Base-by-base conservation (phyloP, 2,113 vertebrate genomes). In the Microcebus jonahi region DNA sequence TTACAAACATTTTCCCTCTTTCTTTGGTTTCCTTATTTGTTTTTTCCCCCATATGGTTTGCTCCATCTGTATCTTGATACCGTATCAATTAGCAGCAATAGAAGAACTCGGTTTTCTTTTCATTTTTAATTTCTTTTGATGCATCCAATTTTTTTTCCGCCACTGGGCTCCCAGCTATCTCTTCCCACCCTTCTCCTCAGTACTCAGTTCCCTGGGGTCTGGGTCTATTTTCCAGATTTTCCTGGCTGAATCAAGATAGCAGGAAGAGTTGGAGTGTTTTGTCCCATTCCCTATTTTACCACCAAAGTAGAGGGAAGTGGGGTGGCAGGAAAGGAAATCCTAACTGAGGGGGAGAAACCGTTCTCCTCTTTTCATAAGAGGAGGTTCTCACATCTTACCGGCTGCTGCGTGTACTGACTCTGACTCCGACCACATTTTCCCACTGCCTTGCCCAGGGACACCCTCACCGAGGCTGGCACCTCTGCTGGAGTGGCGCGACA, bases 81-180 rank as follows among this genome's bases (percentile, higher is more conserved):
- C 39, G 3, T 65, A 45, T 92, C 29, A 79, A 80, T 93, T 89
- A 80, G 50, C 75, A 93, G 59, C 45, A 82, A 95, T 55, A 39
- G 29, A 93, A 77, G 14, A 75, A 50, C 29, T 59, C 34, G 39
- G 84, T 90, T 55, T 83, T 67, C 27, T 34, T 95, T 92, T 94
- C 65, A 48, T 81, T 96, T 85, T 70, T 59, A 55, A 23, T 94
- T 94, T 97, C 48, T 94, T 75, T 55, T 34, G 39, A 73, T 50
- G 67, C 18, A 14, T n/a, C 79, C 45, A 84, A 0, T 25, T 48
- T 61, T 36, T 36, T 21, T 9, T 7, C 8, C 9, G 6, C 25
- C 25, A 10, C 34, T 34, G 31, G 88, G 70, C 29, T 80, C 39
- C 34, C 39, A 61, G 61, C 12, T 57, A 61, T 88, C 34, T 85